These are phyloP conservation scores for Heliconius aoede DNA, from an alignment of 2,888 invertebrate genomes.

Conservation along the genomic window DNA sequence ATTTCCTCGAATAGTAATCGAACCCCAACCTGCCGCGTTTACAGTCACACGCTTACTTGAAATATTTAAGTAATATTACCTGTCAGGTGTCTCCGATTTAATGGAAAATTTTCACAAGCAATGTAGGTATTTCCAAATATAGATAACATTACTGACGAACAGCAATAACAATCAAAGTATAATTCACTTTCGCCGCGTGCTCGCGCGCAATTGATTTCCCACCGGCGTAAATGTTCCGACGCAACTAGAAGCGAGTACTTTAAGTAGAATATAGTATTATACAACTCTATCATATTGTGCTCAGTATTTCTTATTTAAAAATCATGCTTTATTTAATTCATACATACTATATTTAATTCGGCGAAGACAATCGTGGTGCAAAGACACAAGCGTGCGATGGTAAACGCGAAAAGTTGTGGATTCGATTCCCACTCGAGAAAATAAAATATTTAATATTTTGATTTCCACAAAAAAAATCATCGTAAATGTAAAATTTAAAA, in stretches of 20 bases:
- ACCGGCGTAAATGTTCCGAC: slow-evolving; percentile 46
- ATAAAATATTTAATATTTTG: no score
- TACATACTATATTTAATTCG: no score
- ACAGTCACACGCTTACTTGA: no score
- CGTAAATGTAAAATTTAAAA: not conserved
- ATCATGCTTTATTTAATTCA: not conserved
- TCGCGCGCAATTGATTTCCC: slow-evolving; percentile 55
- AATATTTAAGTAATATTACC: not conserved
- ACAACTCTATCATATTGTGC: slow-evolving; percentile 2
- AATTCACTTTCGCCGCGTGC: slow-evolving; percentile 53
- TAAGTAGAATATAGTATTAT: slow-evolving; percentile 1
- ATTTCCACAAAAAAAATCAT: no score
- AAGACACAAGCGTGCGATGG: no score
- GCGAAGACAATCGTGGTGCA: no score
- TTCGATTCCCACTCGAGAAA: no score
- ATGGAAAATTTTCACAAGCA: not conserved
- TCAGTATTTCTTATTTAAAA: not conserved
- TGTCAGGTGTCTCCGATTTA: not conserved
- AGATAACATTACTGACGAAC: slow-evolving; percentile 2
- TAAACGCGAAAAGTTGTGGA: no score
- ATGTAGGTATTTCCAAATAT: not conserved
- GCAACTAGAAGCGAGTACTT: slow-evolving; percentile 30
- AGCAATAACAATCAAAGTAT: slow-evolving; percentile 38
- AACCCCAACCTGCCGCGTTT: no score
- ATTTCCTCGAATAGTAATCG: no score